These are phyloP conservation scores for Arge pagana DNA, from an alignment of 2,888 invertebrate genomes.

Conservation along the genomic window DNA sequence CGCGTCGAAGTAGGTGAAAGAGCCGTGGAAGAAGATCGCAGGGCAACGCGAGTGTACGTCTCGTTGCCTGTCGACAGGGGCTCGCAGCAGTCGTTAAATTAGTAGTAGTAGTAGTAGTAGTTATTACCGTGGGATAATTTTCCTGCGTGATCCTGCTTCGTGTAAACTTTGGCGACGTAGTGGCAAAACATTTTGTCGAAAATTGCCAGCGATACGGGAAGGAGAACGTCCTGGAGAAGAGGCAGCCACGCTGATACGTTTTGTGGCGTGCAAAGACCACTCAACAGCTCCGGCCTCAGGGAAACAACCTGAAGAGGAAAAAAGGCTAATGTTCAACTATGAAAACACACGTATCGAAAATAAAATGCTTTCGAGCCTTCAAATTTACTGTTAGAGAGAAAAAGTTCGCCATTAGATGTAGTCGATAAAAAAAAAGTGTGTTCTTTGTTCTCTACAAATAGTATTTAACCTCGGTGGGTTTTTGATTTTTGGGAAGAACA, in stretches of 20 bases:
- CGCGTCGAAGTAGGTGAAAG: too few species aligned
- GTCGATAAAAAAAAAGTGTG: not conserved
- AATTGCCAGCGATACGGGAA: constrained; percentile 64
- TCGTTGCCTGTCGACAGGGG: too few species aligned
- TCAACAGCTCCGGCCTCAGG: constrained; percentile 60
- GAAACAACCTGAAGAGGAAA: constrained; percentile 58
- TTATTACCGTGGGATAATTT: constrained; percentile 50
- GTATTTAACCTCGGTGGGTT: too few species aligned
- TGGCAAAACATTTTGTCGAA: constrained; percentile 64
- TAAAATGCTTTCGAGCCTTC: not conserved
- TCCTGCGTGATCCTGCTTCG: constrained; percentile 49
- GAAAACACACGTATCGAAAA: not conserved
- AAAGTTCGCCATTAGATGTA: constrained; percentile 2
- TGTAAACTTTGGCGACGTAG: constrained; percentile 63
- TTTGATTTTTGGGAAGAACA: too few species aligned
- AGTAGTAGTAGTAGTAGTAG: too few species aligned
- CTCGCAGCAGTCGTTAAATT: too few species aligned
- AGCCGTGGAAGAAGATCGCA: too few species aligned
- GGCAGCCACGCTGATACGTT: constrained; percentile 64
- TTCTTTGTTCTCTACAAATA: too few species aligned
- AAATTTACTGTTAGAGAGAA: not conserved
- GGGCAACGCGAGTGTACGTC: too few species aligned
- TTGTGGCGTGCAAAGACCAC: constrained; percentile 61
- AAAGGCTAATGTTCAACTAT: not conserved
- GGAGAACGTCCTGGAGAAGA: constrained; percentile 62